A percentile compares a stretch with the other conserved stretches of the same genome.
phyloP scores from a whole-genome alignment of 2,113 vertebrate species.

The Delphinapterus leucas region DNA sequence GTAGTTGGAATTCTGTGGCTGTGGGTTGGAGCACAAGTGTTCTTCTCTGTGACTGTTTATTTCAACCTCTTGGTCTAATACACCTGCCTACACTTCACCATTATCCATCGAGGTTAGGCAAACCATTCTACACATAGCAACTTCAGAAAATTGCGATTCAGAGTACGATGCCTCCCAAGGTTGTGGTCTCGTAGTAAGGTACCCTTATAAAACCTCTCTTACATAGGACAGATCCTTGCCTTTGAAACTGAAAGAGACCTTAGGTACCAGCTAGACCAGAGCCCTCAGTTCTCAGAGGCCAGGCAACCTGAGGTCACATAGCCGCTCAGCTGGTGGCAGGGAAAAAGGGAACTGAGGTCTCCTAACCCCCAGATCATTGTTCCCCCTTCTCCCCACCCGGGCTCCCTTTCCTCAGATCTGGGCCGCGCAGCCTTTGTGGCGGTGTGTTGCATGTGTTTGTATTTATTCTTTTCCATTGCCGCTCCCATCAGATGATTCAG shows the following conservation, averaged over 20 bases:
- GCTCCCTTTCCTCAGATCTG: neutral
- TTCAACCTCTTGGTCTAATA: neutral
- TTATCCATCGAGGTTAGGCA: neutral
- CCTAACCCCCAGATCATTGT: neutral
- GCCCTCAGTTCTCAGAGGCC: conserved; percentile 1
- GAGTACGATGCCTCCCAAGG: neutral
- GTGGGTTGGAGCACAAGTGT: neutral
- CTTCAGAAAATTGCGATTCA: neutral
- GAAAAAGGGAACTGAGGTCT: neutral
- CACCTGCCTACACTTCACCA: neutral
- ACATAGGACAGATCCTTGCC: neutral
- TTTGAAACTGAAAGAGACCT: conserved; percentile 1
- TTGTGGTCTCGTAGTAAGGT: neutral
- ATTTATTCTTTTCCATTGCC: conserved; percentile 60
- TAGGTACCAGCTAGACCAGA: neutral
- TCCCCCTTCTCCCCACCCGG: neutral
- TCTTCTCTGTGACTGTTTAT: neutral
- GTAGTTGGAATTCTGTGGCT: neutral
- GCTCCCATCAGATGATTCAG: conserved; percentile 57
- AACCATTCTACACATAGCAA: neutral
- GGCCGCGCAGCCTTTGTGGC: neutral
- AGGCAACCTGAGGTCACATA: neutral
- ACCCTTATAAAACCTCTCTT: neutral
- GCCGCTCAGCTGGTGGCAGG: neutral
- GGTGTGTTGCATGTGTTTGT: conserved; percentile 14